Conservation (phyloP, 1,140 invertebrate genomes). For the Piezodorus guildinii region DNA sequence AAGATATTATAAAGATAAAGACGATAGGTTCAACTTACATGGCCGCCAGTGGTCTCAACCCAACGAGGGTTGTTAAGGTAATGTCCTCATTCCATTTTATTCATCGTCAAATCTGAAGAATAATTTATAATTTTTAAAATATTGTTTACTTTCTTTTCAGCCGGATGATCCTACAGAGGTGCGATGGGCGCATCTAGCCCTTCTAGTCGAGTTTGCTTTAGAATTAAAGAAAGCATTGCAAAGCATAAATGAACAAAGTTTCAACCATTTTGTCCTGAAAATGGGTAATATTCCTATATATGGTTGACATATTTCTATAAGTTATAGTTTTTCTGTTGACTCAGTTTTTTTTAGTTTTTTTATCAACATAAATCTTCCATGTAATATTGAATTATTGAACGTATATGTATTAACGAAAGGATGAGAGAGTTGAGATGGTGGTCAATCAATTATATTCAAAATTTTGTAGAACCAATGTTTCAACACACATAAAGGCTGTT, state of each 20-base stretch:
- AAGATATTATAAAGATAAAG: constrained; percentile 93
- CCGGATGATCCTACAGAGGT: constrained; percentile 54
- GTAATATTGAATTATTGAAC: no score
- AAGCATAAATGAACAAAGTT: constrained; percentile 86
- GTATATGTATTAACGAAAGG: no score
- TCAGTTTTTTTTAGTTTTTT: no score
- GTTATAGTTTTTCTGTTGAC: no score
- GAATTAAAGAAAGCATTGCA: constrained; percentile 79
- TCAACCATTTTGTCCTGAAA: constrained; percentile 88
- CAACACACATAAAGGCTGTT: no score
- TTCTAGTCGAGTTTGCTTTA: constrained; percentile 80
- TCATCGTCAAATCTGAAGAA: background rate
- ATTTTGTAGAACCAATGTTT: no score
- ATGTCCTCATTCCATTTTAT: background rate
- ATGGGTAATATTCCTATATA: constrained; percentile 46
- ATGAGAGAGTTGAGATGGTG: no score
- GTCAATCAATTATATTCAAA: no score
- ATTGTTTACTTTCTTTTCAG: constrained; percentile 34
- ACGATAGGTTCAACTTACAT: constrained; percentile 96
- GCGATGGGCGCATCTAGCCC: constrained; percentile 71
- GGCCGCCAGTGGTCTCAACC: constrained; percentile 86
- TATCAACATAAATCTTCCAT: no score
- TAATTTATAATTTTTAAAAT: background rate
- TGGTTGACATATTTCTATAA: no score
- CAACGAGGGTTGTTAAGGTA: constrained; percentile 33